These are phyloP conservation scores for Matsumyia berberina DNA, from an alignment of 2,888 invertebrate species.

Conservation along the genomic window DNA sequence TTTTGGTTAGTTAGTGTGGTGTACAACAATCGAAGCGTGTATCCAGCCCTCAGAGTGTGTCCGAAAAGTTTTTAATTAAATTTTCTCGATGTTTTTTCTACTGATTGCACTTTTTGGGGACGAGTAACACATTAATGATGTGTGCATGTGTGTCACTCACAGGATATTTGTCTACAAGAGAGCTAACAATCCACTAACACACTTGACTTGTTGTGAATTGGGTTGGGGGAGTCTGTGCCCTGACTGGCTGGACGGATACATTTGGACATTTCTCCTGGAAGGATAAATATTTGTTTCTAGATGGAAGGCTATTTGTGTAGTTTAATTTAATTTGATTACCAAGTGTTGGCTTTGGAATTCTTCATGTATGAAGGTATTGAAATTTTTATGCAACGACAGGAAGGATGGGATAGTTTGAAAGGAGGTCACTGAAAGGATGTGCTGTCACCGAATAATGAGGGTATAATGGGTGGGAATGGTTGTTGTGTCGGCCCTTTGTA, in stretches of 20 bases:
- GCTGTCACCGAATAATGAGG: slow-evolving; percentile 11
- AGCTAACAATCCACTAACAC: slow-evolving; percentile 59
- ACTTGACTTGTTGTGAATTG: slow-evolving; percentile 61
- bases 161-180: slow-evolving; percentile 56
- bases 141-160: slow-evolving; percentile 66
- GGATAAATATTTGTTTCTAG: slow-evolving; percentile 66
- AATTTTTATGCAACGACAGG: not conserved
- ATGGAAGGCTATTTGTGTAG: slow-evolving; percentile 55
- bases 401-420: not conserved
- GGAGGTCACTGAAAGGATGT: not conserved
- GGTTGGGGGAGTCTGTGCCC: slow-evolving; percentile 19
- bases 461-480: slow-evolving; percentile 8
- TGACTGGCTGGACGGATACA: slow-evolving; percentile 37
- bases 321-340: slow-evolving; percentile 72
- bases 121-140: slow-evolving; percentile 65
- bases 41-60: slow-evolving; percentile 21
- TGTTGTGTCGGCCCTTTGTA: not conserved
- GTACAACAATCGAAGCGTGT: slow-evolving; percentile 32
- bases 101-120: slow-evolving; percentile 66
- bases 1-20: slow-evolving; percentile 50
- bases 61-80: slow-evolving; percentile 75
- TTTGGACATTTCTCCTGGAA: slow-evolving; percentile 42
- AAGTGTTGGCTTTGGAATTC: slow-evolving; percentile 54
- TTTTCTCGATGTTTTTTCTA: slow-evolving; percentile 71
- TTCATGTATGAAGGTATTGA: slow-evolving; percentile 35